These are phyloP conservation scores for honey bee (Apis mellifera) DNA, from an alignment of 1,140 invertebrate genomes.

Conservation along the genomic window DNA sequence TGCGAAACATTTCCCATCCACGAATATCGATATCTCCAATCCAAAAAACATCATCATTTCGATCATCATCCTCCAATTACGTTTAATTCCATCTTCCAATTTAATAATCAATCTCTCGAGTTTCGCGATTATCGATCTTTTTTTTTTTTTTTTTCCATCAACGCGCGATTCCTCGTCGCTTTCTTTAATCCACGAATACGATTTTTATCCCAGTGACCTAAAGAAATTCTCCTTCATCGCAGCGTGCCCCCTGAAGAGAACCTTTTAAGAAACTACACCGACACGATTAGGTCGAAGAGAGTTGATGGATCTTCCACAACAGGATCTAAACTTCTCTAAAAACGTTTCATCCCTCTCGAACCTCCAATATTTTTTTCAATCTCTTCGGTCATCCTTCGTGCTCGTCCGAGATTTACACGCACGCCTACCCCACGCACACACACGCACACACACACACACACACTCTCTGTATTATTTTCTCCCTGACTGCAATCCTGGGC, in stretches of 20 bases:
- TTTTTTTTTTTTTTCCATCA: background rate
- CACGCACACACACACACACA: too few species aligned
- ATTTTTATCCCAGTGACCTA: background rate
- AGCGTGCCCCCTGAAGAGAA: background rate
- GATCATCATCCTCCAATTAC: background rate
- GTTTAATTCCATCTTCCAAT: background rate
- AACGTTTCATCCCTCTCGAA: too few species aligned
- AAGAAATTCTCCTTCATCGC: background rate
- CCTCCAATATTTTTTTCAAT: background rate
- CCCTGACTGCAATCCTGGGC: conserved; percentile 51
- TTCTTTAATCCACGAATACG: conserved; percentile 1
- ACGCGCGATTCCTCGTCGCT: background rate
- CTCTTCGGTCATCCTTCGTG: conserved; percentile 1
- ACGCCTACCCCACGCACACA: conserved; percentile 13
- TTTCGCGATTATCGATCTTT: too few species aligned
- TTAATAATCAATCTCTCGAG: too few species aligned
- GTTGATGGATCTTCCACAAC: background rate
- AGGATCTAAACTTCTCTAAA: too few species aligned
- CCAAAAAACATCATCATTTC: background rate
- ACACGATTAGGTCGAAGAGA: conserved; percentile 8
- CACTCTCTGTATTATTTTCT: conserved; percentile 36
- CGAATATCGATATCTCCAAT: background rate
- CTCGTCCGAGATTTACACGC: conserved; percentile 3
- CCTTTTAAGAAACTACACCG: background rate
- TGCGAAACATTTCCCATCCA: background rate